phyloP scores from a whole-genome alignment of 2,797 vertebrate species.

The Liparis tanakae region DNA sequence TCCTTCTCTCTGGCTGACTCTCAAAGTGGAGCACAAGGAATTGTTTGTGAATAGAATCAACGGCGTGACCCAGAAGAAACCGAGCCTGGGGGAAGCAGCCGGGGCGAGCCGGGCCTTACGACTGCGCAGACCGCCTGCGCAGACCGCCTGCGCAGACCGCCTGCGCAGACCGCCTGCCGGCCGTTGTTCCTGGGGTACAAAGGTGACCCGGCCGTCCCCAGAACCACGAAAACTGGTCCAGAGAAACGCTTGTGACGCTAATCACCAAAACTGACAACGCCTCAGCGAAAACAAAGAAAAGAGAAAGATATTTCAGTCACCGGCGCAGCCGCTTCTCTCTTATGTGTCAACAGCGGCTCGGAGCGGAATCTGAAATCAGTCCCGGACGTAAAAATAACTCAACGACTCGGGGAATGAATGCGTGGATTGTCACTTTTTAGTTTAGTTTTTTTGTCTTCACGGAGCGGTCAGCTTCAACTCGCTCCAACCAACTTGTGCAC shows the following conservation, averaged over 20 bases:
- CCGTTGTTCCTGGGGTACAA: constrained; percentile 15
- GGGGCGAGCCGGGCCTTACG: constrained; percentile 28
- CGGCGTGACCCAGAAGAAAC: constrained; percentile 74
- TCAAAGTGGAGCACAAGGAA: constrained; percentile 59
- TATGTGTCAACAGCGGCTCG: constrained; percentile 43
- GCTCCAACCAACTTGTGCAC: constrained; percentile 13
- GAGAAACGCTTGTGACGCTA: constrained; percentile 12
- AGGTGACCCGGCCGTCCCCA: background rate
- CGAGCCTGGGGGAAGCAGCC: constrained; percentile 36
- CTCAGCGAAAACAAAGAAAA: constrained; percentile 25
- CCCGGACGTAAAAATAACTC: constrained; percentile 24
- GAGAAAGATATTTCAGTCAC: constrained; percentile 40
- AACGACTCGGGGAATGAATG: constrained; percentile 18
- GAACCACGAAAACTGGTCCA: constrained; percentile 19
- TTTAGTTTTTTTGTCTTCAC: constrained; percentile 13
- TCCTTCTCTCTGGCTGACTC: constrained; percentile 53
- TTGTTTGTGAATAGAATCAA: constrained; percentile 56
- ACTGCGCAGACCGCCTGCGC: constrained; percentile 1
- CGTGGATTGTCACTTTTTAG: constrained; percentile 18
- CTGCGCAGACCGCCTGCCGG: background rate
- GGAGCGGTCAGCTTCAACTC: constrained; percentile 16
- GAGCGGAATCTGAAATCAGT: constrained; percentile 50
- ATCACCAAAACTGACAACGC: constrained; percentile 37
- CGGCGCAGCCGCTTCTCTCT: constrained; percentile 57
- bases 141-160: constrained; percentile 3